Evolutionary conservation across 2,113 vertebrate genomes (phyloP).

Genomic region (Callocephalon fimbriatum): DNA sequence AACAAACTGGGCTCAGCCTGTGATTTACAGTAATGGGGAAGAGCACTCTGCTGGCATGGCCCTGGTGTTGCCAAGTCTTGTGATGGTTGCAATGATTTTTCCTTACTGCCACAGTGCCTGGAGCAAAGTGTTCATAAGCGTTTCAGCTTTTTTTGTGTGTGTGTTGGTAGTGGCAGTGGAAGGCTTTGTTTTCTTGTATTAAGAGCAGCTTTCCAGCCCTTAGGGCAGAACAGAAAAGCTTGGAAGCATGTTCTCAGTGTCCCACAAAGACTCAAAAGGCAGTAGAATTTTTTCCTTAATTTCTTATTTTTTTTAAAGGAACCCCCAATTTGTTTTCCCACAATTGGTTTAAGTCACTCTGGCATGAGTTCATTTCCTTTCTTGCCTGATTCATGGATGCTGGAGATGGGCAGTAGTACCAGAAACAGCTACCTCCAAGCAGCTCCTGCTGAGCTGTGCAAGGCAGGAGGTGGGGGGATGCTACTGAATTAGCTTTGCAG

Average conservation of each 20-base stretch:
- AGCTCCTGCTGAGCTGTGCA: neutral
- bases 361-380: constrained; percentile 19
- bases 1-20: constrained; percentile 18
- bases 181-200: constrained; percentile 67
- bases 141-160: neutral
- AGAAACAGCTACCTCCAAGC: neutral
- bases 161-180: constrained; percentile 46
- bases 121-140: constrained; percentile 50
- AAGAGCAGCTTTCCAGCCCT: constrained; percentile 66
- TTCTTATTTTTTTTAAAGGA: neutral
- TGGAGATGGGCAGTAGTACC: neutral
- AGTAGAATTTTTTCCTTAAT: neutral
- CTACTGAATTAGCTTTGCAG: neutral
- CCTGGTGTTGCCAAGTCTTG: constrained; percentile 46
- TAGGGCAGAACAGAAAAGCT: constrained; percentile 61
- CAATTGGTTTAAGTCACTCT: constrained; percentile 30
- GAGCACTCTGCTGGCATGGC: constrained; percentile 35
- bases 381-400: constrained; percentile 1
- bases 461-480: neutral
- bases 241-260: constrained; percentile 56
- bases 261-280: constrained; percentile 46
- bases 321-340: constrained; percentile 44
- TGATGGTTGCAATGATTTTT: constrained; percentile 67
- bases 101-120: constrained; percentile 27
- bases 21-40: constrained; percentile 33